Conservation (phyloP, 2,888 invertebrate genomes). For the Bombylius major region DNA sequence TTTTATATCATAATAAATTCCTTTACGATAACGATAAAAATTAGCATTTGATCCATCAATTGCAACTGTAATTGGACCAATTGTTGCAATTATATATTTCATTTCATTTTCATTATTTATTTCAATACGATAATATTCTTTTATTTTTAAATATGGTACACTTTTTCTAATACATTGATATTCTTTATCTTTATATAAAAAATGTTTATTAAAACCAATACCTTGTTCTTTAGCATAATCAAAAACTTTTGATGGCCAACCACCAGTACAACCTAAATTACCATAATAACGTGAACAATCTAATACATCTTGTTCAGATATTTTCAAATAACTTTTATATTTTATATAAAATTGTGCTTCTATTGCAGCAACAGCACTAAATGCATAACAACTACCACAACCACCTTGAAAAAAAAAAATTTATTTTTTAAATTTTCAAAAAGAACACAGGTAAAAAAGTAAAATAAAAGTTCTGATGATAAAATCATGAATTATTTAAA, state of each 20-base stretch:
- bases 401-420: background rate
- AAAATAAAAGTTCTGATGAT: background rate
- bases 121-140: background rate
- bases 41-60: slow-evolving; percentile 67
- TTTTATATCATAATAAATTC: slow-evolving; percentile 61
- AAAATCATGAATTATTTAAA: too few relatives aligned
- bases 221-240: background rate
- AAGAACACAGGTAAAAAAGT: background rate
- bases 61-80: slow-evolving; percentile 71
- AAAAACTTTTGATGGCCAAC: background rate
- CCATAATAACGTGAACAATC: background rate
- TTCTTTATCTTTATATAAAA: background rate
- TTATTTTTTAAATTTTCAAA: background rate
- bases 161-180: background rate
- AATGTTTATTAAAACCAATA: background rate
- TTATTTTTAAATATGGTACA: background rate
- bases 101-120: slow-evolving; percentile 53
- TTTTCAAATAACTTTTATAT: too few relatives aligned
- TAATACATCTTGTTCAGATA: background rate
- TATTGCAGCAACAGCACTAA: background rate
- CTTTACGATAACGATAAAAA: slow-evolving; percentile 65
- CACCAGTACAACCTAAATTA: background rate
- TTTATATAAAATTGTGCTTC: background rate
- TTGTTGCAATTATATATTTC: slow-evolving; percentile 57
- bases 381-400: background rate